phyloP scores from a whole-genome alignment of 2,888 invertebrate species.

The Agriotes lineatus region DNA sequence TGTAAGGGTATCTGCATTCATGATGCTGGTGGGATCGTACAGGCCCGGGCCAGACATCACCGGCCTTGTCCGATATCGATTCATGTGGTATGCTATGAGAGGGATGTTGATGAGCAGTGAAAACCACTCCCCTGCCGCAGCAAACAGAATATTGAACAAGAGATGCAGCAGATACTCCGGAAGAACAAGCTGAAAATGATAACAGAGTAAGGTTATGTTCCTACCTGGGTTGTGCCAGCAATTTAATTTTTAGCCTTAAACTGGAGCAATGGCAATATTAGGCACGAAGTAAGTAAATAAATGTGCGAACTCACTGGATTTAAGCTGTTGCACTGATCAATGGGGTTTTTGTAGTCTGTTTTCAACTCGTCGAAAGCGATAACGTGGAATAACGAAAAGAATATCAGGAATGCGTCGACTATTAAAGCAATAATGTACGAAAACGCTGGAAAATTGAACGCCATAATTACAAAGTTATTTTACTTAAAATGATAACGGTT shows the following conservation, averaged over 20 bases:
- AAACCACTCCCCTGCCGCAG: slow-evolving; percentile 93
- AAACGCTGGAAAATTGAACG: slow-evolving; percentile 94
- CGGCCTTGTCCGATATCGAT: slow-evolving; percentile 91
- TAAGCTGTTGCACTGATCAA: slow-evolving; percentile 97
- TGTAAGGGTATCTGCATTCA: slow-evolving; percentile 94
- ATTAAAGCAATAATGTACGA: slow-evolving; percentile 96
- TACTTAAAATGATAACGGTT: neutral
- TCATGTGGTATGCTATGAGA: slow-evolving; percentile 94
- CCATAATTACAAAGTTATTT: slow-evolving; percentile 69
- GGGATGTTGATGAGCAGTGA: slow-evolving; percentile 90
- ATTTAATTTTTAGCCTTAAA: too few relatives aligned
- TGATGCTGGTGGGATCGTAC: slow-evolving; percentile 98
- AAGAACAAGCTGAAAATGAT: slow-evolving; percentile 83
- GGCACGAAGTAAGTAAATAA: too few relatives aligned
- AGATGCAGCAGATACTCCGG: slow-evolving; percentile 96
- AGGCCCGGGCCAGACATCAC: slow-evolving; percentile 96
- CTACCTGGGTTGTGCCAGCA: too few relatives aligned
- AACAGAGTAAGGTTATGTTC: too few relatives aligned
- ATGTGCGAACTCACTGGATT: slow-evolving; percentile 87
- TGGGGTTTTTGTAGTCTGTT: slow-evolving; percentile 99
- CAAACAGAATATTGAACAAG: slow-evolving; percentile 90
- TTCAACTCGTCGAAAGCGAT: slow-evolving; percentile 99
- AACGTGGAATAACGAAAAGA: slow-evolving; percentile 98
- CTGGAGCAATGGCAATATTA: too few relatives aligned
- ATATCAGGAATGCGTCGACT: slow-evolving; percentile 96